Base-by-base conservation (phyloP, 2,113 vertebrate species). In the Lanius ludovicianus region DNA sequence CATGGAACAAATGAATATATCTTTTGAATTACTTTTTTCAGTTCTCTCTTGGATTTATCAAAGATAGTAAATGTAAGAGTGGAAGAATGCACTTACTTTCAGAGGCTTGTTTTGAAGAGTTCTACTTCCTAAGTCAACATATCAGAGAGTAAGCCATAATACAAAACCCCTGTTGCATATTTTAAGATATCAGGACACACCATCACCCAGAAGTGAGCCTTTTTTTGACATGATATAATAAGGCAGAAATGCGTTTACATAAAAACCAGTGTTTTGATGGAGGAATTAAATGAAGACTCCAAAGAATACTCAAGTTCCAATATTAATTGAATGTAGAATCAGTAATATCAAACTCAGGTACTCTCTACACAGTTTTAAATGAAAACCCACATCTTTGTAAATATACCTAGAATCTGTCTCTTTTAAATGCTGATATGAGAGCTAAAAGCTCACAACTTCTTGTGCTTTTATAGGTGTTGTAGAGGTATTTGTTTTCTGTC, bases 161-260 rank as follows among this genome's bases (percentile, higher is more conserved):
- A 59, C 5, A 74, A 24, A 22, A 76, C 33, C 7, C 4, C 1
- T 2, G 0, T 56, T 24, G 3, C 8, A 28, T 47, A 41, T 62
- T 56, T 62, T 67, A 31, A 14, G 7, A 37, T 18, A 7, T 68
- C 27, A 93, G 11, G 41, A 62, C 18, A 84, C 17, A 35, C 18
- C 50, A 18, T n/a, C 16, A 49, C 11, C 6, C 35, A 46, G 79
- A 47, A 50, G 23, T 31, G 7, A 79, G 6, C 4, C 7, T 60
- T 73, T 46, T 46, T 68, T 50, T 35, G 17, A 18, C 1, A 20
- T 2, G 9, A 3, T 18, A 21, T 62, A 44, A 3, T 33, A 63
- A 50, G 7, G 28, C 4, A 53, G 30, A 79, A 65, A 49, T 52
- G 3, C 25, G 24, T 77, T 81, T 41, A 33, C 21, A 59, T 31